Percentiles rank a stretch among this genome's conserved stretches.
Evolutionary conservation across 2,113 vertebrate species (phyloP).

Genomic region (Tetrao urogallus): DNA sequence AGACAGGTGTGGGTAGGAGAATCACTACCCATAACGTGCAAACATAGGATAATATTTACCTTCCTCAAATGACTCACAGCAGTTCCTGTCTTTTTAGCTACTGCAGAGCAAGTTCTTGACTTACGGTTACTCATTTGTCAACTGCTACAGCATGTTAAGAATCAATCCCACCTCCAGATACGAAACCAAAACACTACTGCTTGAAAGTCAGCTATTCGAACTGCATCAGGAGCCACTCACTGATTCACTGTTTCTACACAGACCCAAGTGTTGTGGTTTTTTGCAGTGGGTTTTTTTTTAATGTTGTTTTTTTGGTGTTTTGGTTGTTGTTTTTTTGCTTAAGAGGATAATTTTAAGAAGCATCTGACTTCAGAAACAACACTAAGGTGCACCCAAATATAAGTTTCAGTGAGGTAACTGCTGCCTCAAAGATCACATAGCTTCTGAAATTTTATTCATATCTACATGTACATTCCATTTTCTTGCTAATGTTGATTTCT

Average conservation of each 20-base stretch:
- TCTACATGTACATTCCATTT: background rate
- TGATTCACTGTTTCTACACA: background rate
- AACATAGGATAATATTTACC: background rate
- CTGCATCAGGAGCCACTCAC: background rate
- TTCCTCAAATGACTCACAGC: background rate
- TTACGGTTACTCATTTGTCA: background rate
- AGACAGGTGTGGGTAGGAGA: background rate
- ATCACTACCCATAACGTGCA: background rate
- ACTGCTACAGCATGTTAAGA: background rate
- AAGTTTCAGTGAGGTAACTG: background rate
- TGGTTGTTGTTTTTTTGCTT: background rate
- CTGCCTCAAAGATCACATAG: background rate
- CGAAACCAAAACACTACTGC: no score
- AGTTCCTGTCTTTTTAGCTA: background rate
- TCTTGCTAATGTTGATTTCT: background rate
- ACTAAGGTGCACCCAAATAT: background rate
- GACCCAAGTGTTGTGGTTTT: background rate
- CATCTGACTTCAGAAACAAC: background rate
- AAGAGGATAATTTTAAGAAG: background rate
- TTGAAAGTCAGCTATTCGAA: background rate
- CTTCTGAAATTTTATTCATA: background rate
- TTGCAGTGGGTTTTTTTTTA: background rate
- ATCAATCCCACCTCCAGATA: background rate
- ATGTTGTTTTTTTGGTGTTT: background rate
- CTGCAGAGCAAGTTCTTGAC: background rate